Conservation (phyloP, 2,797 vertebrate species). For the Tapirus indicus region DNA sequence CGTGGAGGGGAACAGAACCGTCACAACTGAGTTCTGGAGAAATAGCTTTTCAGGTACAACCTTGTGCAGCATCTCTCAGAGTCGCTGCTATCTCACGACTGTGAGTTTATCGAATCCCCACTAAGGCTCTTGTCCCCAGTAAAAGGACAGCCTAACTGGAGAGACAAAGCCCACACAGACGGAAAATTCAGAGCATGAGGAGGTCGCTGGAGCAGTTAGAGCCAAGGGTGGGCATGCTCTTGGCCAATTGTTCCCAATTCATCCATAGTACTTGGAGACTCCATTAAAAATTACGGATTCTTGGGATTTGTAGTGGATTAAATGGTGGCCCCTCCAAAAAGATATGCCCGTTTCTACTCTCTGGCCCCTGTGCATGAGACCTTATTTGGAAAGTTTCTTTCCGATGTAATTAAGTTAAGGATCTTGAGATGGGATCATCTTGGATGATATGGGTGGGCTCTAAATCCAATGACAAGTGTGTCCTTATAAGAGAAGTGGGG, state of each 20-base stretch:
- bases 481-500: not conserved
- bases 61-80: not conserved
- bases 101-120: too few species aligned
- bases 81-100: accelerated
- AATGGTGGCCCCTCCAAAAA: not conserved
- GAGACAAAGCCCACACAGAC: not conserved
- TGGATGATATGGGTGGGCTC: not conserved
- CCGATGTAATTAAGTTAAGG: not conserved
- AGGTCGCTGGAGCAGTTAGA: not conserved
- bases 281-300: not conserved
- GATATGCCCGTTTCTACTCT: not conserved
- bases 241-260: not conserved
- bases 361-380: not conserved
- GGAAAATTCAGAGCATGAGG: accelerated
- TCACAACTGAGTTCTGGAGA: not conserved
- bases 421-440: not conserved
- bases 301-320: not conserved
- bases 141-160: not conserved
- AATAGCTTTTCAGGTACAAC: accelerated
- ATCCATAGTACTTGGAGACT: accelerated
- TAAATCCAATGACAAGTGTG: not conserved
- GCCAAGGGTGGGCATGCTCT: accelerated
- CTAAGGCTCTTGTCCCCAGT: too few species aligned
- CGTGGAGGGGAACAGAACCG: accelerated
- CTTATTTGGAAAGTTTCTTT: not conserved